Base-by-base conservation (phyloP, 2,888 invertebrate species). In the Fragum fragum region DNA sequence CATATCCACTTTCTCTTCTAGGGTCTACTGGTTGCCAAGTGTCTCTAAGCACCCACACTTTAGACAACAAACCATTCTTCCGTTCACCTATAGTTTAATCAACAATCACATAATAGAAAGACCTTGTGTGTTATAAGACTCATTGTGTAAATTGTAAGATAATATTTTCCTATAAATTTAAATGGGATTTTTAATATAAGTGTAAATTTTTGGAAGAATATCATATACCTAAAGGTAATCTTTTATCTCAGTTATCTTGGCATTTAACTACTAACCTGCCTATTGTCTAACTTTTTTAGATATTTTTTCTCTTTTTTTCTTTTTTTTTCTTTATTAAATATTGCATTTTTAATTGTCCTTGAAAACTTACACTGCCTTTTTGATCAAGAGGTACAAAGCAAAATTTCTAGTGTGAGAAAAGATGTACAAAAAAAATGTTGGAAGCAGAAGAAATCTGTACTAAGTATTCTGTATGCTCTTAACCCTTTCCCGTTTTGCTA, bases 31-130 rank as follows among this genome's bases (percentile, higher is more conserved):
- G 90, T 91, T 91, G 90, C 90, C 84, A 87, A 75, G 89, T 86
- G 90, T 91, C 89, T 87, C 90, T 83, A 89, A 74, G 90, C 88
- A 90, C 83, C 89, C 80, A 77, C 52, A 81, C 79, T 59, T 76
- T 79, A 59, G 88, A 89, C 88, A 87, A 90, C 90, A 90, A 79
- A 85, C 79, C 83, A 80, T 57, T 85, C 79, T 86, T 83, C 83
- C 74, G 72, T 79, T 83, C 76, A 81, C 81, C 79, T 76, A 77
- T 73, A 74, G 63, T 68, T 70, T 66, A 74, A 81, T 78, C 78
- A 42, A 39, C 61, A 39, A 79, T 53, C 61, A 78, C 59, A 53
- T 63, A 76, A 66, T 53, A 77, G 71, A 71, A 72, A 57, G 68
- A 69, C 29, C 42, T 75, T 16, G 66, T 59, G 6, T 59, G 6